phyloP scores from a whole-genome alignment of 2,888 invertebrate species.

The Conomelus anceps region DNA sequence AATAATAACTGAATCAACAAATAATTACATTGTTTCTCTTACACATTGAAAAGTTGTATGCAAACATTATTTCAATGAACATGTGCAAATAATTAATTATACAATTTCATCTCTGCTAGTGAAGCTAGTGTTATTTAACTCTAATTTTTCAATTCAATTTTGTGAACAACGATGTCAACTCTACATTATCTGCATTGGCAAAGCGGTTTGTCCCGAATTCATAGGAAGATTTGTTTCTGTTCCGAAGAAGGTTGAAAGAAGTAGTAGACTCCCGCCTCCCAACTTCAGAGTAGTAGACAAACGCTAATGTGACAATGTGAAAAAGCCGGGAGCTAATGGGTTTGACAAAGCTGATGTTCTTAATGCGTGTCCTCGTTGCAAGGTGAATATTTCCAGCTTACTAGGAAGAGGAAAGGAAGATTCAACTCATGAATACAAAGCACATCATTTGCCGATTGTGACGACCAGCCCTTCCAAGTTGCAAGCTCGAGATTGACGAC shows the following conservation, averaged over 20 bases:
- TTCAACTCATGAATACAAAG: slow-evolving; percentile 9
- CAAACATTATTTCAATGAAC: no score
- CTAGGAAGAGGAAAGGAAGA: background rate
- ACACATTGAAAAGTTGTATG: no score
- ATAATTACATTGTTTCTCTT: no score
- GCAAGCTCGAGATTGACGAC: slow-evolving; percentile 2
- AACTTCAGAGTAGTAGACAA: background rate
- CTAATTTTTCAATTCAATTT: no score
- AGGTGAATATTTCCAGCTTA: background rate
- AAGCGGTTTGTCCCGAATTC: background rate
- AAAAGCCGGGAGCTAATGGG: background rate
- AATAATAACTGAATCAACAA: no score
- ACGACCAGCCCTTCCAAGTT: background rate
- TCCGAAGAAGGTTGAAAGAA: background rate
- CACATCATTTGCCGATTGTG: slow-evolving; percentile 6
- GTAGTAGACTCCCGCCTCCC: no score
- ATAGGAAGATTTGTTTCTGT: background rate
- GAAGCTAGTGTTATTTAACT: no score
- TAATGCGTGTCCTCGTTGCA: slow-evolving; percentile 5
- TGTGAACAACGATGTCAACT: background rate
- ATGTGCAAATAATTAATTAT: no score
- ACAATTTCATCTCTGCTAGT: no score
- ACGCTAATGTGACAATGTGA: background rate
- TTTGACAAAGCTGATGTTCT: slow-evolving; percentile 6
- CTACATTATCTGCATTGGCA: background rate